Evolutionary conservation across 2,113 vertebrate genomes (phyloP).

Genomic region (Microcebus tavaratra): DNA sequence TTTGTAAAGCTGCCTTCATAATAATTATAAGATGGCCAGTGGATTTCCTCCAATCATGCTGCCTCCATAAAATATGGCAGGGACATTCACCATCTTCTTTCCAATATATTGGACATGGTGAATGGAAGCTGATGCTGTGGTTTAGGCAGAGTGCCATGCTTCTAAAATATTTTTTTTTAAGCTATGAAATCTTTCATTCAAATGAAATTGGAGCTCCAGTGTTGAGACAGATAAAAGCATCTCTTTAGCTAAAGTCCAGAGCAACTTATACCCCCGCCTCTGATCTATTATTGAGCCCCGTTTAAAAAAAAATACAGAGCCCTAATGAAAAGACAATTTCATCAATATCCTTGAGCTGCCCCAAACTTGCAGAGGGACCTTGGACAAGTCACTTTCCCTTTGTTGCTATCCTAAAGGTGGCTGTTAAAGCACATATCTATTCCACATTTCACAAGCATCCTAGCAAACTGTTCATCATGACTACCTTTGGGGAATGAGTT

Average conservation of each 20-base stretch:
- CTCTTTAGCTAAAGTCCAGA: not conserved
- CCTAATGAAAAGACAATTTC: not conserved
- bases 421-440: accelerated
- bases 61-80: not conserved
- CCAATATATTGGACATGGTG: not conserved
- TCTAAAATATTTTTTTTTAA: not conserved
- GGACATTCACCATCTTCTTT: not conserved
- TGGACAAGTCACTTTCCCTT: not conserved
- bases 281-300: not conserved
- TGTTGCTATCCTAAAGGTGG: not conserved
- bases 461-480: not conserved
- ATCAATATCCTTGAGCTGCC: not conserved
- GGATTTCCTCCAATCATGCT: not conserved
- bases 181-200: not conserved
- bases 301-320: not conserved
- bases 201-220: not conserved
- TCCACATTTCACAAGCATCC: not conserved
- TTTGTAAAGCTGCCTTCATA: not conserved
- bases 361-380: not conserved
- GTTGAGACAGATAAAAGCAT: not conserved
- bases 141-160: not conserved
- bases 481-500: not conserved
- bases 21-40: not conserved
- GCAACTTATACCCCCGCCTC: not conserved
- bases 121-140: not conserved